Evolutionary conservation across 1,140 invertebrate species (phyloP), one percentile per base, ranked within the genome.

Genomic region (Euwallacea similis): DNA sequence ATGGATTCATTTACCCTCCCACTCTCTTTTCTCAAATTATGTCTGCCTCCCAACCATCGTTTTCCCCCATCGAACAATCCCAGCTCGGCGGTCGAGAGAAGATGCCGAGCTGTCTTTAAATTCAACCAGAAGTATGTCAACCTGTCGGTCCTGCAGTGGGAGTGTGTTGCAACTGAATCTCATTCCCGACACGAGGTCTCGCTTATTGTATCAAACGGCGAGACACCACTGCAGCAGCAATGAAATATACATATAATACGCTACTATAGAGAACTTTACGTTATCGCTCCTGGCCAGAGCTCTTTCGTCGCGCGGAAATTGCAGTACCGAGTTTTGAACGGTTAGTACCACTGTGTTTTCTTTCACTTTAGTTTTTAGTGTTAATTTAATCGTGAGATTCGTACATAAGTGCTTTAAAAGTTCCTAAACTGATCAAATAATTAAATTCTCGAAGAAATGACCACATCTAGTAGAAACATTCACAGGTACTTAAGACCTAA

Each of bases 101-200:
- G 46, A 64, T 13, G 67, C 67, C 69, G 63, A 71, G 69, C 69
- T 69, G 65, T 67, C 16, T n/a, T 46, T 41, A 33, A 55, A 53
- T 15, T 33, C 55, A 42, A 63, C 67, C 59, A 68, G 47, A 66
- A 46, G 65, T 72, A 75, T 76, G 76, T 79, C 79, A 79, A 79
- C 77, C 76, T 76, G 77, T 80, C 79, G 79, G 79, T 80, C 79
- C 78, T 79, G 78, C 78, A 79, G 78, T 79, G 79, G 66, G 58
- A 76, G 72, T 73, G 21, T 33, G 46, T 66, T n/a, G 41, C 41
- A 21, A 46, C 42, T 9, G 6, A 16, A 41, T 61, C 6, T 43
- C 6, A 54, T 55, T 76, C 54, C 16, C n/a, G 10, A 67, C 9
- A 43, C 21, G 47, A 55, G 46, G 43, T 68, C 21, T 65, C 62